phyloP scores from a whole-genome alignment of 2,113 vertebrate species.

The Baryphthengus martii region DNA sequence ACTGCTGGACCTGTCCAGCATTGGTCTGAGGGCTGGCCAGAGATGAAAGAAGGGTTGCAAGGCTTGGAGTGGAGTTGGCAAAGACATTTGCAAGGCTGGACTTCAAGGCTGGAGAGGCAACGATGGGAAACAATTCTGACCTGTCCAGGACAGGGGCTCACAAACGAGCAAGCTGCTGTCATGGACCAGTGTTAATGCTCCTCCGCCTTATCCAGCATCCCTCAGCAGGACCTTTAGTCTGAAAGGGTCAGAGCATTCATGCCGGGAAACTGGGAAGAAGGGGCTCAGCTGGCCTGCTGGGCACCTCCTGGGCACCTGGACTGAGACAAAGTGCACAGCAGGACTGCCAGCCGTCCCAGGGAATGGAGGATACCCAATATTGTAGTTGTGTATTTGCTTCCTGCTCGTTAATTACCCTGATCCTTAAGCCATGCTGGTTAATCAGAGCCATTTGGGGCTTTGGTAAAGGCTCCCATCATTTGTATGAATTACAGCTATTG shows the following conservation, averaged over 20 bases:
- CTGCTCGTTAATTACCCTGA: neutral
- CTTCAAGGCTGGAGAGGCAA: neutral
- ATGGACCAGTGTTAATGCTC: neutral
- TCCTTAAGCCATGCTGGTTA: neutral
- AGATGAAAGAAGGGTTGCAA: neutral
- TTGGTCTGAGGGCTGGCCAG: neutral
- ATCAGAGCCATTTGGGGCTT: neutral
- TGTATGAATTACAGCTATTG: neutral
- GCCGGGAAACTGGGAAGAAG: neutral
- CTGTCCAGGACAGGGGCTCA: accelerated
- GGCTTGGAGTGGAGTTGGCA: neutral
- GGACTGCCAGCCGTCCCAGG: neutral
- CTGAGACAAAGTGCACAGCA: neutral
- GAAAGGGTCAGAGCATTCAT: too few species aligned
- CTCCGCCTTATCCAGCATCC: neutral
- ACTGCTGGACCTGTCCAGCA: neutral
- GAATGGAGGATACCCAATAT: accelerated
- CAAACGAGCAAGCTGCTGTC: neutral
- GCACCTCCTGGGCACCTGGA: too few species aligned
- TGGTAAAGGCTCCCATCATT: neutral
- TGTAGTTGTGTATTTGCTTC: neutral
- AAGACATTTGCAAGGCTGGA: neutral
- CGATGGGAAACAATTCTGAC: accelerated
- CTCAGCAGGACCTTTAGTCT: neutral
- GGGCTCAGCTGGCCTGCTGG: neutral